phyloP scores from a whole-genome alignment of 2,113 vertebrate species.

The Machaerirhynchus nigripectus region DNA sequence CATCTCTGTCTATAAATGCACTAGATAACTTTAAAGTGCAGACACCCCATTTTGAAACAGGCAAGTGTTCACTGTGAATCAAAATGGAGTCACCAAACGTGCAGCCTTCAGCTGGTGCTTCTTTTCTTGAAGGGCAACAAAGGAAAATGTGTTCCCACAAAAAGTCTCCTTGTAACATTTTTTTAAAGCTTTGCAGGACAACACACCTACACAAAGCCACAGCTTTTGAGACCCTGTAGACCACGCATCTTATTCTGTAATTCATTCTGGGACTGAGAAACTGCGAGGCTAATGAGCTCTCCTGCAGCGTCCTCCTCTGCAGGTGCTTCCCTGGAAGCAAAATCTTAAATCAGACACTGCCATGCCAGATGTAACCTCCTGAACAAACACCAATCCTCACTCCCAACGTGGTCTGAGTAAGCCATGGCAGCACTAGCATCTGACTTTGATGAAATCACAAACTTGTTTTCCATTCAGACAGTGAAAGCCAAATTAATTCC shows the following conservation, averaged over 20 bases:
- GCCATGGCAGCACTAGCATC: neutral
- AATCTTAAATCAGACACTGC: slow-evolving; percentile 51
- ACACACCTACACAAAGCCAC: slow-evolving; percentile 27
- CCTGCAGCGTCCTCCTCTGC: slow-evolving; percentile 65
- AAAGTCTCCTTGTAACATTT: slow-evolving; percentile 2
- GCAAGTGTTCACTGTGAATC: slow-evolving; percentile 43
- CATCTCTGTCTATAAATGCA: slow-evolving; percentile 34
- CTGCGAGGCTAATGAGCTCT: slow-evolving; percentile 69
- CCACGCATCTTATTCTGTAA: slow-evolving; percentile 42
- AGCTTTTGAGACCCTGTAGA: slow-evolving; percentile 40
- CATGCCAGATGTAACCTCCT: neutral
- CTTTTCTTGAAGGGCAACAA: slow-evolving; percentile 56
- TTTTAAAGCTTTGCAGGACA: slow-evolving; percentile 52
- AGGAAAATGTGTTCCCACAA: slow-evolving; percentile 47
- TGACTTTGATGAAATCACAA: slow-evolving; percentile 6
- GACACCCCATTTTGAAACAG: slow-evolving; percentile 49
- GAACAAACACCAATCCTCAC: neutral
- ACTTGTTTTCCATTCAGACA: neutral
- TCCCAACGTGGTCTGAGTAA: neutral
- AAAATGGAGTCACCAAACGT: slow-evolving; percentile 62
- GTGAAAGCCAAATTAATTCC: slow-evolving; percentile 37
- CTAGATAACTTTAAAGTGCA: slow-evolving; percentile 46
- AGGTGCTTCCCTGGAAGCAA: slow-evolving; percentile 49
- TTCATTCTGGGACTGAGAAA: slow-evolving; percentile 34
- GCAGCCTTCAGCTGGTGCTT: slow-evolving; percentile 10